phyloP scores from a whole-genome alignment of 2,113 vertebrate species.

The Charina bottae region DNA sequence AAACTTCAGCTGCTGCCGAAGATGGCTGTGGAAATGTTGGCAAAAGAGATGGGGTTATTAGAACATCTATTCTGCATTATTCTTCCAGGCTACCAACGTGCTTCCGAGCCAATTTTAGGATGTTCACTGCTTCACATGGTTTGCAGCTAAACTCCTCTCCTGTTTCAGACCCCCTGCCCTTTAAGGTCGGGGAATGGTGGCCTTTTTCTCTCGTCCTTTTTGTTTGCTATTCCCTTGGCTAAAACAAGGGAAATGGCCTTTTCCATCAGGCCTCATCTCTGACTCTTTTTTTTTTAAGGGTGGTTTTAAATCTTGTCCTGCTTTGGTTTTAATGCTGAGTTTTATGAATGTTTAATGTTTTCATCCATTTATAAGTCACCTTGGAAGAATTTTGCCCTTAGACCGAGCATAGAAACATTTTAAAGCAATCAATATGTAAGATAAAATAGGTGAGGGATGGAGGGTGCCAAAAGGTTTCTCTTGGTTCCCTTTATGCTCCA shows the following conservation, averaged over 20 bases:
- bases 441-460: not conserved
- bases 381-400: not conserved
- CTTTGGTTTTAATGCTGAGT: not conserved
- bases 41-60: not conserved
- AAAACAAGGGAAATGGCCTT: not conserved
- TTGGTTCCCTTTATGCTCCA: not conserved
- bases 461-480: not conserved
- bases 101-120: not conserved
- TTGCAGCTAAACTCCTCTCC: not conserved
- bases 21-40: not conserved
- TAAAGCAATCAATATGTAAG: not conserved
- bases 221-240: not conserved
- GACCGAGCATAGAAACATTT: not conserved
- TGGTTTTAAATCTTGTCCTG: not conserved
- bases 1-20: not conserved
- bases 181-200: not conserved
- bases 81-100: not conserved
- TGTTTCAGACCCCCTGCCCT: not conserved
- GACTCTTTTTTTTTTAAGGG: not conserved
- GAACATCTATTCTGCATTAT: not conserved
- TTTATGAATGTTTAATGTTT: slow-evolving; percentile 3
- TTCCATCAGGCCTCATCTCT: not conserved
- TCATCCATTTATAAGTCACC: not conserved
- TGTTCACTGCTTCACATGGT: not conserved
- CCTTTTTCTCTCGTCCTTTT: not conserved